Percentiles rank a stretch among this genome's conserved stretches.
These are phyloP conservation scores for Chironomus tentans DNA, from an alignment of 2,888 invertebrate genomes.

Conservation along the genomic window DNA sequence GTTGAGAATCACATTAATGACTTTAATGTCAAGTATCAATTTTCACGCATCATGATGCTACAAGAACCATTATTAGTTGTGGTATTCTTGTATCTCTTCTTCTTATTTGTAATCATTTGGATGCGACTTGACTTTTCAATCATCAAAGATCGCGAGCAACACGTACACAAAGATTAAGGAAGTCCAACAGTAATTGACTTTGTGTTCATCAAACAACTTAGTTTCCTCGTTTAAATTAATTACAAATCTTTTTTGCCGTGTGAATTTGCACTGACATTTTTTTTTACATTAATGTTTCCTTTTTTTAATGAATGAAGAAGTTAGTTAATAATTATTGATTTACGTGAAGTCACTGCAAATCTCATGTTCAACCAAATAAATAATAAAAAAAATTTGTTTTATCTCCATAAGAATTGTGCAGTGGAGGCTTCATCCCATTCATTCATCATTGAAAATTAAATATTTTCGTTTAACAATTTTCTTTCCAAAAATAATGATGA, in stretches of 20 bases:
- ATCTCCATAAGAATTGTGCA: background rate
- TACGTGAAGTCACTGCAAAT: background rate
- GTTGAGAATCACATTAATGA: constrained; percentile 96
- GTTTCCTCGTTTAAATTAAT: background rate
- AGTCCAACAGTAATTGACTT: background rate
- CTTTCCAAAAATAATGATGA: background rate
- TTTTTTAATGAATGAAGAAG: background rate
- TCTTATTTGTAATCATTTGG: constrained; percentile 85
- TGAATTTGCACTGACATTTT: background rate
- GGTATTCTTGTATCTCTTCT: constrained; percentile 78
- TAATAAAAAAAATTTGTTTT: background rate
- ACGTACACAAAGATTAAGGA: constrained; percentile 42
- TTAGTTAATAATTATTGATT: no score
- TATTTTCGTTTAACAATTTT: background rate
- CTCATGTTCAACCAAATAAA: background rate
- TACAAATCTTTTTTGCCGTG: background rate
- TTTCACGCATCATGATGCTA: constrained; percentile 74
- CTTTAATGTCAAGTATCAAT: constrained; percentile 82
- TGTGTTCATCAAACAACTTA: background rate
- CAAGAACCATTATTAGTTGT: constrained; percentile 90
- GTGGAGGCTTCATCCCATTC: background rate
- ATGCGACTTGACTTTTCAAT: constrained; percentile 95
- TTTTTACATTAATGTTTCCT: background rate
- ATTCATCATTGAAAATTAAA: background rate
- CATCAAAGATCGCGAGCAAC: constrained; percentile 52